A percentile compares a stretch with the other conserved stretches of the same genome.
phyloP scores from a whole-genome alignment of 1,140 invertebrate genomes.

The Lerema accius region DNA sequence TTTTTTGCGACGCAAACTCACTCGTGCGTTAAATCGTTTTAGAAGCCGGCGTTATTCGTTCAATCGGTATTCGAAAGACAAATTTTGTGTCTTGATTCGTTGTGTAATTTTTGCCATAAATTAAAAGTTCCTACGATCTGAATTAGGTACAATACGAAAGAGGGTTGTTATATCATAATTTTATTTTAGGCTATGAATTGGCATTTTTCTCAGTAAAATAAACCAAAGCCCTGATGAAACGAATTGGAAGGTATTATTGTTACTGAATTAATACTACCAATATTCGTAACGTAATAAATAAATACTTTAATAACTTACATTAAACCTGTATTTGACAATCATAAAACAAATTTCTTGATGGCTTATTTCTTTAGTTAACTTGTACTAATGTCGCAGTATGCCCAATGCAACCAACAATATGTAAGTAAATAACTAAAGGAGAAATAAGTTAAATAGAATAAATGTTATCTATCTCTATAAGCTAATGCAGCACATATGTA shows the following conservation, averaged over 20 bases:
- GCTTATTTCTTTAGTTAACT: no score
- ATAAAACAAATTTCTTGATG: no score
- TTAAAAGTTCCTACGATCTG: neutral
- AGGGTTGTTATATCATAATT: neutral
- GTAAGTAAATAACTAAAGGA: no score
- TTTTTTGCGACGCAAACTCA: neutral
- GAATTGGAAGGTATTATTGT: no score
- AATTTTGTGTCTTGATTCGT: neutral
- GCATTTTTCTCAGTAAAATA: neutral
- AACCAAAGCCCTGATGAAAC: neutral
- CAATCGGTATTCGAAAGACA: neutral
- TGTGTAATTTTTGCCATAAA: slow-evolving; percentile 1
- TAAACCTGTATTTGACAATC: no score
- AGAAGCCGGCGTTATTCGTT: neutral
- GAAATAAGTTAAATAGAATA: no score
- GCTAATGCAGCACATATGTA: neutral
- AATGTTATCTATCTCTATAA: neutral
- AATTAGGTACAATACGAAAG: neutral
- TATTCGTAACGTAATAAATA: no score
- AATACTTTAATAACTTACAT: no score
- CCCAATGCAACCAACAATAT: no score
- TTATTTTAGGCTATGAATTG: neutral
- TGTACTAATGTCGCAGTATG: no score
- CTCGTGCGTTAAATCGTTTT: neutral
- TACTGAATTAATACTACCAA: no score